Percentiles rank a stretch among this genome's conserved stretches.
phyloP scores from a whole-genome alignment of 2,888 invertebrate genomes.

The Brassicogethes aeneus region DNA sequence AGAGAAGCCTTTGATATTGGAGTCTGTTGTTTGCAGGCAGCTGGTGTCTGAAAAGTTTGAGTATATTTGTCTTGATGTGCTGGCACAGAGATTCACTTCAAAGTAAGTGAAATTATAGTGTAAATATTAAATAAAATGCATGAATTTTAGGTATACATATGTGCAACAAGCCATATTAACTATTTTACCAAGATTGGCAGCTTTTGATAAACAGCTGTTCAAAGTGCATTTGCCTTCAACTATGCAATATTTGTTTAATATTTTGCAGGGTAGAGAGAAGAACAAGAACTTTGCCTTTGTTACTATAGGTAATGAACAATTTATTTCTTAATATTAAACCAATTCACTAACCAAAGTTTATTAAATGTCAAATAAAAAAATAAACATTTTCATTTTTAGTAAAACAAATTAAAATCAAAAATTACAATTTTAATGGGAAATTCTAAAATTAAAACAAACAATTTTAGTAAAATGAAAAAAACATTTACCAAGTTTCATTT shows the following conservation, averaged over 20 bases:
- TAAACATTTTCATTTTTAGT: no score
- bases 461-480: no score
- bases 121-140: no score
- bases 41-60: slow-evolving; percentile 78
- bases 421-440: no score
- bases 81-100: slow-evolving; percentile 61
- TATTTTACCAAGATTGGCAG: slow-evolving; percentile 84
- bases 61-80: slow-evolving; percentile 66
- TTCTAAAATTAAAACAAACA: no score
- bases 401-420: no score
- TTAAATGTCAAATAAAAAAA: no score
- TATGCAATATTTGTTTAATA: slow-evolving; percentile 68
- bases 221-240: slow-evolving; percentile 64
- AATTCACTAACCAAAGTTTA: no score
- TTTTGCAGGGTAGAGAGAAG: slow-evolving; percentile 71
- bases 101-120: slow-evolving; percentile 9
- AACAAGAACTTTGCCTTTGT: slow-evolving; percentile 83
- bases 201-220: slow-evolving; percentile 81
- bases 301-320: slow-evolving; percentile 68
- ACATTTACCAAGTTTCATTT: no score
- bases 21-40: slow-evolving; percentile 79
- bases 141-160: slow-evolving; percentile 57
- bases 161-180: slow-evolving; percentile 82
- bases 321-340: no score
- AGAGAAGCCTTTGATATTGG: slow-evolving; percentile 56